Evolutionary conservation across 1,140 invertebrate genomes (phyloP), one percentile per base, ranked within the genome.

Genomic region (Nebria ingens): DNA sequence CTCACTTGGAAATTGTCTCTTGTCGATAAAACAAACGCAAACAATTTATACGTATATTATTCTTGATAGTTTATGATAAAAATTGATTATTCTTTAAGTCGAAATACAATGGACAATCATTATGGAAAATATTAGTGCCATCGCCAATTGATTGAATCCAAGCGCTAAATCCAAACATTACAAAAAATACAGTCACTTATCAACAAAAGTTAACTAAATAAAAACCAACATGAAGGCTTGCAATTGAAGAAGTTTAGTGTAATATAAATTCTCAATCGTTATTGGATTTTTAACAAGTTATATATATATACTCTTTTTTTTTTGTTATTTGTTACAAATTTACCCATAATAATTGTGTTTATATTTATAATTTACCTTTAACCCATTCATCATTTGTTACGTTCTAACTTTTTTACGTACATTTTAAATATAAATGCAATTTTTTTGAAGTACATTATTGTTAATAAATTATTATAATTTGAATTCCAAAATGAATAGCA

Each of bases 261-360:
- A 12, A 45, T 29, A 45, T 3, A 45, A 12, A 45, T 45, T 45
- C 25, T 34, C 40, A 45, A 45, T 12, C 17, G 40, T 45, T 45
- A 45, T 45, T 45, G 9, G 17, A 45, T 45, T 45, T 45, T 45
- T 9, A 45, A 45, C 17, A 9, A 45, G 40, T 45, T 45, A 45
- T 45, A n/a, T n/a, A n/a, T n/a, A n/a, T n/a, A n/a, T n/a, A n/a
- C n/a, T n/a, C n/a, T 17, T 45, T 45, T 45, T 12, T 17, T 45
- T 45, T 45, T 45, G 40, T 45, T 45, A 17, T 45, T 45, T 45
- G 40, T 45, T 45, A 45, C 40, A 45, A 45, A 45, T 34, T 12
- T 45, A 45, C 9, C 15, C 4, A n/a, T n/a, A 45, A 17, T 17
- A 45, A 45, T 17, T 45, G 40, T 45, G 3, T 45, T 45, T 45